Percentiles rank a stretch among this genome's conserved stretches.
Conservation (phyloP, 2,888 invertebrate species). For the Papilio elwesi region DNA sequence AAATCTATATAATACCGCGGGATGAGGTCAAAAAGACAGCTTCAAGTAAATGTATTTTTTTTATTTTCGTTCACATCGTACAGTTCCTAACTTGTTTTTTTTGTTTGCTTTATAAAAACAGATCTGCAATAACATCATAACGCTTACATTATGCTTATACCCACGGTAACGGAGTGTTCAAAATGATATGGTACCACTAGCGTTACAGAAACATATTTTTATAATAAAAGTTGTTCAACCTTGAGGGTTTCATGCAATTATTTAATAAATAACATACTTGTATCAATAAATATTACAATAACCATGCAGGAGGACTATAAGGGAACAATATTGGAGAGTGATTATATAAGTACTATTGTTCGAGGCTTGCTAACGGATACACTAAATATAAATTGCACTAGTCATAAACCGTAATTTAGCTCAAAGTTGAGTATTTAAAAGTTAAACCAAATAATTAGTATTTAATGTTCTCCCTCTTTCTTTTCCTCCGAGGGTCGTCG, state of each 20-base stretch:
- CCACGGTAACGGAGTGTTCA: slow-evolving; percentile 71
- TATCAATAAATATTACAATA: slow-evolving; percentile 36
- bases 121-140: slow-evolving; percentile 81
- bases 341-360: slow-evolving; percentile 29
- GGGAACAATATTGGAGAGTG: slow-evolving; percentile 16
- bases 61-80: slow-evolving; percentile 81
- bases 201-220: slow-evolving; percentile 52
- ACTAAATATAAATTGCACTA: slow-evolving; percentile 11
- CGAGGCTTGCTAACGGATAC: slow-evolving; percentile 27
- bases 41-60: slow-evolving; percentile 73
- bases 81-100: slow-evolving; percentile 70
- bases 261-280: slow-evolving; percentile 38
- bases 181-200: slow-evolving; percentile 84
- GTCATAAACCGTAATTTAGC: slow-evolving; percentile 33
- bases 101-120: slow-evolving; percentile 81
- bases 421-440: slow-evolving; percentile 18
- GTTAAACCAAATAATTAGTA: too few species aligned
- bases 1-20: too few species aligned
- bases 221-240: slow-evolving; percentile 17
- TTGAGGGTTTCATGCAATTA: slow-evolving; percentile 35
- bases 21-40: slow-evolving; percentile 6
- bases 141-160: slow-evolving; percentile 66
- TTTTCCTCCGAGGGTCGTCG: too few species aligned
- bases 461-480: too few species aligned
- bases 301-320: slow-evolving; percentile 31